Percentiles rank a stretch among this genome's conserved stretches.
Conservation (phyloP, 2,888 invertebrate genomes). For the Cryptus armator region DNA sequence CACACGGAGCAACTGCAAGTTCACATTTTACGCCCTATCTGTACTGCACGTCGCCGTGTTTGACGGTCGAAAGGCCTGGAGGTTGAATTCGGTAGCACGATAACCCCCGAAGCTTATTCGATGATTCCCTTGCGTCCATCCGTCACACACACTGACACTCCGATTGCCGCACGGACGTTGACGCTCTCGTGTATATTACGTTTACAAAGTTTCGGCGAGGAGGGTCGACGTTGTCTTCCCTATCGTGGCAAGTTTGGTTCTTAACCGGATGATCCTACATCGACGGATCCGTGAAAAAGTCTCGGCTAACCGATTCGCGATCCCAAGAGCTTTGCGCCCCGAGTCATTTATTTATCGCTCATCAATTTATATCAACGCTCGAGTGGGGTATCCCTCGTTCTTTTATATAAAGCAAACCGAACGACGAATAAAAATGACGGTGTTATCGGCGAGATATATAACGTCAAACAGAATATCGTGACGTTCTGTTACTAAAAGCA, state of each 20-base stretch:
- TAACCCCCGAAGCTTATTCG: constrained; percentile 36
- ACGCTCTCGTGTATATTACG: neutral
- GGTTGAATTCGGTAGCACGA: constrained; percentile 38
- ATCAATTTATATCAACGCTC: constrained; percentile 43
- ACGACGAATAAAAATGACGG: neutral
- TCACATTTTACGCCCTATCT: too few relatives aligned
- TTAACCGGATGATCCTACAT: constrained; percentile 6
- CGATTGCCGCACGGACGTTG: neutral
- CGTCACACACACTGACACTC: neutral
- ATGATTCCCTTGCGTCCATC: constrained; percentile 28
- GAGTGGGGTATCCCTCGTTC: constrained; percentile 10
- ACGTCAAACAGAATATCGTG: neutral
- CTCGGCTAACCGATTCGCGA: constrained; percentile 23
- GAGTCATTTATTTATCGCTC: constrained; percentile 51
- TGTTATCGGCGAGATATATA: neutral
- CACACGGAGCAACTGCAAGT: too few relatives aligned
- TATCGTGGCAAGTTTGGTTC: constrained; percentile 10
- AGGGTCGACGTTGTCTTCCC: constrained; percentile 9
- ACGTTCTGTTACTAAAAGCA: constrained; percentile 21
- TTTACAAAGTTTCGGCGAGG: constrained; percentile 17
- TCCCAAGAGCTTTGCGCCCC: constrained; percentile 14
- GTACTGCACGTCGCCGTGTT: neutral
- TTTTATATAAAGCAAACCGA: constrained; percentile 15
- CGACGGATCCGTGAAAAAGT: constrained; percentile 17
- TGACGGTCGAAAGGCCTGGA: constrained; percentile 19